Base-by-base conservation (phyloP, 2,888 invertebrate genomes). In the Macaria notata region DNA sequence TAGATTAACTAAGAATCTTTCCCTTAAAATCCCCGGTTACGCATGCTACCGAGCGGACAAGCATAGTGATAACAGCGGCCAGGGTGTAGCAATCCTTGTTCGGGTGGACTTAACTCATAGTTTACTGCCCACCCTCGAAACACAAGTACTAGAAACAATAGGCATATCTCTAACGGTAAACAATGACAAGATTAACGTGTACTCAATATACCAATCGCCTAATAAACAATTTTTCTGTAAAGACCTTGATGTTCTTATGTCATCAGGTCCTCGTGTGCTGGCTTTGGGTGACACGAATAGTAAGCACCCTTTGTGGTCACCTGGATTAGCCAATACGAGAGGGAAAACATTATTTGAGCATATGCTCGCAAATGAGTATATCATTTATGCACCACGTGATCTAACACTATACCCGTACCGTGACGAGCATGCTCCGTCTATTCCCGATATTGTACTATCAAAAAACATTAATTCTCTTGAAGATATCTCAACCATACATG, bases 121-220 rank as follows among this genome's bases (percentile, higher is more conserved):
- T 9, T 19, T 19, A 6, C 31, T 4, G 9, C 9, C n/a, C 46
- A 19, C 4, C 7, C 31, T 31, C 46, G 0, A 7, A 9, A 46
- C 46, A 5, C 31, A 2, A 46, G 31, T 31, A 31, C 0, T 46
- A 7, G 46, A 46, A 46, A 30, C 9, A 3, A 9, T 46, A 31
- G 46, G 46, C 4, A 31, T 46, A 4, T 46, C 46, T 7, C 46
- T 46, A 9, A 46, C 30, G 3, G 6, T 31, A 31, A 30, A 3
- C 4, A 31, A 30, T 8, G 8, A 9, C 3, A 46, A 31, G 4
- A 30, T 46, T 8, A 4, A 31, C 4, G 9, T 46, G 7, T 46
- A 30, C 31, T 46, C 46, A 5, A 9, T 46, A 9, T 46, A 46
- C 9, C 46, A 46, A 31, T 46, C 46, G 9, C 46, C 46, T 7